Evolutionary conservation across 2,888 invertebrate species (phyloP).

Genomic region (Amorpha juglandis): DNA sequence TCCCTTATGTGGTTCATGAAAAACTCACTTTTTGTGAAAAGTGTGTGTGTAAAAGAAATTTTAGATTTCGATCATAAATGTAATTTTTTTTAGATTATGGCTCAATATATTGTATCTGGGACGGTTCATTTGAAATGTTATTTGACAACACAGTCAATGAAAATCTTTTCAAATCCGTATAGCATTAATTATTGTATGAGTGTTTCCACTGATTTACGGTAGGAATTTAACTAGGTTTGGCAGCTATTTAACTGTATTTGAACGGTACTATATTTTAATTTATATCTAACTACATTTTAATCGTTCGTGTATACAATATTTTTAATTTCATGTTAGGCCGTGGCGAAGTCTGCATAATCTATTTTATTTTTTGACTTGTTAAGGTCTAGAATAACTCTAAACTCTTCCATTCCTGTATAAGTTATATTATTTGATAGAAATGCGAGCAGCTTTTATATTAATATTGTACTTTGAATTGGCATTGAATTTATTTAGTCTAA

Average conservation of each 20-base stretch:
- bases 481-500: constrained; percentile 1
- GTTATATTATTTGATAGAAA: background rate
- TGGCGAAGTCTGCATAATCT: background rate
- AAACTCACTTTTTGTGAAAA: too few species aligned
- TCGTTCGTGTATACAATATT: background rate
- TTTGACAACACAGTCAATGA: too few species aligned
- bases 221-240: background rate
- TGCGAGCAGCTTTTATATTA: background rate
- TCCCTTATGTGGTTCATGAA: too few species aligned
- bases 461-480: constrained; percentile 19
- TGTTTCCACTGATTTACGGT: background rate
- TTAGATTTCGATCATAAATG: too few species aligned
- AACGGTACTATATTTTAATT: too few species aligned
- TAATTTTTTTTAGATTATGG: too few species aligned
- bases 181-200: too few species aligned
- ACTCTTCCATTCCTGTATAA: constrained; percentile 18
- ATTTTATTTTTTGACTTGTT: constrained; percentile 1
- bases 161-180: too few species aligned
- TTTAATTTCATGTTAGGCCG: background rate
- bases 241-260: background rate
- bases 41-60: too few species aligned
- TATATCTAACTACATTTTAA: background rate
- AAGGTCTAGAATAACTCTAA: background rate
- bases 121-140: too few species aligned
- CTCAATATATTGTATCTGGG: too few species aligned